Conservation (phyloP, 2,113 vertebrate species). For the Rhinoderma darwinii region DNA sequence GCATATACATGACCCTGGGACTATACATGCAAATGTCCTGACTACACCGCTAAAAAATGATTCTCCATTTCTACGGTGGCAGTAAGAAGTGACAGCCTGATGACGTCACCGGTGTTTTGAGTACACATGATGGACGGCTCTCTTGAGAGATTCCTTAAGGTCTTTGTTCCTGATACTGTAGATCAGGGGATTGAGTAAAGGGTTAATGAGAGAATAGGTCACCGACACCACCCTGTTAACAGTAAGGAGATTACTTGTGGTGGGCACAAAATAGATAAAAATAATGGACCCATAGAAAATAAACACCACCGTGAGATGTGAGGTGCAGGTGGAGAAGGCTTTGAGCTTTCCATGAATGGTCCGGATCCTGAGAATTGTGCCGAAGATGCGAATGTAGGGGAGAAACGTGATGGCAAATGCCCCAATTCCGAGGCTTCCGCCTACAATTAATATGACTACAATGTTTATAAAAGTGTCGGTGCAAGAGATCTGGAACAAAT, state of each 20-base stretch:
- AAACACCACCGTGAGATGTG: slow-evolving; percentile 65
- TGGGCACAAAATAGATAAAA: slow-evolving; percentile 65
- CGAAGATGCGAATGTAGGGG: slow-evolving; percentile 62
- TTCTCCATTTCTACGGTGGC: not conserved
- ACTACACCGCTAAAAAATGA: not conserved
- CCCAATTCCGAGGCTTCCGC: not conserved
- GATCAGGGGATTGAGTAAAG: slow-evolving; percentile 67
- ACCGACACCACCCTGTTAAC: slow-evolving; percentile 64
- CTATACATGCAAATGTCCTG: too few relatives aligned
- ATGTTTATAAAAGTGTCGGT: slow-evolving; percentile 55
- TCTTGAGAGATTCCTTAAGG: not conserved
- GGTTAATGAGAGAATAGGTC: slow-evolving; percentile 63
- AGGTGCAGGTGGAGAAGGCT: slow-evolving; percentile 66
- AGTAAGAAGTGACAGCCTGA: not conserved
- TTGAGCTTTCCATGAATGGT: slow-evolving; percentile 33
- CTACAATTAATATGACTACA: not conserved
- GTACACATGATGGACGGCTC: not conserved
- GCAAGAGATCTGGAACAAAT: slow-evolving; percentile 61
- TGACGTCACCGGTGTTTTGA: not conserved
- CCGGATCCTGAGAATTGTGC: slow-evolving; percentile 43
- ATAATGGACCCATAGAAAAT: slow-evolving; percentile 66
- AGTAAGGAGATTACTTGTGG: slow-evolving; percentile 45
- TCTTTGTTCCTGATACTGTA: slow-evolving; percentile 66
- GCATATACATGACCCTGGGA: too few relatives aligned
- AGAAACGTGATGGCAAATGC: slow-evolving; percentile 51